Conservation (phyloP, 2,888 invertebrate species). For the Anticlea derivata region DNA sequence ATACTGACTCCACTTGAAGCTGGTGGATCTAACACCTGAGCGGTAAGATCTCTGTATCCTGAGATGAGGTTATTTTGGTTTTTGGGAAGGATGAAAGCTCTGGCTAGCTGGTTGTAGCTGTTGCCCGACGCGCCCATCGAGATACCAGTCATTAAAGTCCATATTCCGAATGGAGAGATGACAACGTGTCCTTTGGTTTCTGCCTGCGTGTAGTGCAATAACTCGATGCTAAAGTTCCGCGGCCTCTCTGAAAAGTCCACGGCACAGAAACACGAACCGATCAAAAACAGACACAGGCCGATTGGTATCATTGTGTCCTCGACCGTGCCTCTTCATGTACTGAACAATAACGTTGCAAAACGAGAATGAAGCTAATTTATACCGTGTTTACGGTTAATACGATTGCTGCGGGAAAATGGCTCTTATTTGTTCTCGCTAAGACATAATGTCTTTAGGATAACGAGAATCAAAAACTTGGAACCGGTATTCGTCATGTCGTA, state of each 20-base stretch:
- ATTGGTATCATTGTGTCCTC: constrained; percentile 57
- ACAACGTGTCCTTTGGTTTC: constrained; percentile 71
- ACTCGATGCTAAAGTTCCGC: constrained; percentile 72
- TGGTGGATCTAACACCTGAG: constrained; percentile 54
- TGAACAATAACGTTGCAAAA: constrained; percentile 58
- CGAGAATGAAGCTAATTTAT: constrained; percentile 58
- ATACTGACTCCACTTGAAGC: constrained; percentile 61
- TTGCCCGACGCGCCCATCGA: constrained; percentile 68
- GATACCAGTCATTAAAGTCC: constrained; percentile 76
- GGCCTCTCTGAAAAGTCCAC: constrained; percentile 68
- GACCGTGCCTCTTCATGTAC: constrained; percentile 53
- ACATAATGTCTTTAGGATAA: constrained; percentile 16
- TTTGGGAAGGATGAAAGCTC: constrained; percentile 65
- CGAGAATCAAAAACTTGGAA: constrained; percentile 20
- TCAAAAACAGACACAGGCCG: constrained; percentile 50
- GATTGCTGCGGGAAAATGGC: constrained; percentile 19
- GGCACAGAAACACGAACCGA: constrained; percentile 57
- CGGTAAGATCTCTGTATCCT: constrained; percentile 62
- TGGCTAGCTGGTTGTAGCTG: constrained; percentile 59
- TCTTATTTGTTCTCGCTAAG: constrained; percentile 27
- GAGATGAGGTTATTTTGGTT: constrained; percentile 48
- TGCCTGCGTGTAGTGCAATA: constrained; percentile 66
- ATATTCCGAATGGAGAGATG: constrained; percentile 77
- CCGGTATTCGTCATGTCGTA: constrained; percentile 25
- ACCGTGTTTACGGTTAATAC: constrained; percentile 36